Conservation (phyloP, 2,888 invertebrate species). For the Thyatira batis region DNA sequence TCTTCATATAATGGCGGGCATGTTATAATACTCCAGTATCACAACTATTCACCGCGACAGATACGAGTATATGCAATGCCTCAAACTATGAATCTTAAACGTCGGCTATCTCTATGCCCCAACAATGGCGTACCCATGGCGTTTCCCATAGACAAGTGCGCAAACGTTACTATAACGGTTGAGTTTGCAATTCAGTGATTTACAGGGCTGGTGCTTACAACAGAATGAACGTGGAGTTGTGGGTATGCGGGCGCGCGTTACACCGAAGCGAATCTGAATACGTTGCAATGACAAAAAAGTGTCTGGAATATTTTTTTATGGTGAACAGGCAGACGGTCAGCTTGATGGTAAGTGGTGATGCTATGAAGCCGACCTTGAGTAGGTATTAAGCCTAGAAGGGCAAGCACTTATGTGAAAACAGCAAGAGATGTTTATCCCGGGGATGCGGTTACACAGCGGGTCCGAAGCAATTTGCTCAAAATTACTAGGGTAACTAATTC, state of each 20-base stretch:
- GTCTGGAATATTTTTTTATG: no score
- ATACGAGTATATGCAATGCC: constrained; percentile 30
- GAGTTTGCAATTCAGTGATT: constrained; percentile 74
- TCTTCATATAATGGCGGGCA: no score
- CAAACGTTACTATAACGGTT: constrained; percentile 67
- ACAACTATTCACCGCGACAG: constrained; percentile 4
- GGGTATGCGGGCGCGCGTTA: constrained; percentile 30
- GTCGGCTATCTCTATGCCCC: constrained; percentile 41
- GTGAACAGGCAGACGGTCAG: no score
- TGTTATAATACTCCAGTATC: neutral
- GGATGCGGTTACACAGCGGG: no score
- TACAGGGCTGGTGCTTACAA: constrained; percentile 61
- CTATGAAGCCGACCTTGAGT: no score
- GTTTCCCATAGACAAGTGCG: constrained; percentile 75
- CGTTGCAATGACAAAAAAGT: neutral
- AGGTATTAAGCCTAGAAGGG: no score
- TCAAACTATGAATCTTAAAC: constrained; percentile 37
- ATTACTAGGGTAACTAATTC: no score
- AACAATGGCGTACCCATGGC: constrained; percentile 53
- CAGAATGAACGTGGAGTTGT: constrained; percentile 63
- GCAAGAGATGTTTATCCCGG: no score
- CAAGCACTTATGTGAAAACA: no score
- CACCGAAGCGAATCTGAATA: constrained; percentile 30
- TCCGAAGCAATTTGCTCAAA: no score
- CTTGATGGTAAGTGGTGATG: no score